Evolutionary conservation across 2,797 vertebrate genomes (phyloP), one percentile per base, ranked within the genome.

Genomic region (Scyliorhinus canicula): DNA sequence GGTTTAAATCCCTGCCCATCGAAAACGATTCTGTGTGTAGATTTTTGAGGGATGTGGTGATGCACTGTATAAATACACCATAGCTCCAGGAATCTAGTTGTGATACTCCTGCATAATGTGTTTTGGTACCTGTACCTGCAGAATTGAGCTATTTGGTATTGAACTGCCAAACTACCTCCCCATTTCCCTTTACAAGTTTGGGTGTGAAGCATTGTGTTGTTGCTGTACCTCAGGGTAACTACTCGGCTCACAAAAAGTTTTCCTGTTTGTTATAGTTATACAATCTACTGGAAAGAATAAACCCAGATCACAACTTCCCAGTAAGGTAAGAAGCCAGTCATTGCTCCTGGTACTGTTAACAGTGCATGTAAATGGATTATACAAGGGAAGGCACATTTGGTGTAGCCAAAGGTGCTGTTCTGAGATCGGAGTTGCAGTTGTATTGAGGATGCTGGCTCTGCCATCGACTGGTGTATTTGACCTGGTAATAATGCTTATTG

Each of bases 251-350:
- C 60, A 63, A 21, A 35, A 40, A 9, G 7, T 24, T 44, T 65
- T 63, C n/a, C 21, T 91, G 7, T 91, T 91, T 60, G 24, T 69
- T 96, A 0, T 95, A 99, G 99, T 97, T 99, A 8, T 99, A 99
- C 97, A 99, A 98, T 96, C 98, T 99, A 40, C 96, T 99, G 96
- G 99, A 99, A 97, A 98, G 99, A 97, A 99, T 99, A 97, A 99
- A 99, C 95, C 99, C 99, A 44, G 99, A 99, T 96, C 99, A 99
- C 96, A 99, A 99, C 96, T 99, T 99, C 95, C 99, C 99, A 16
- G 99, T 99, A 50, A 99, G 99, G 99, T 99, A 97, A 96, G 97
- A 95, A 94, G 16, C 3, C 21, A 91, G 63, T n/a, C 24, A 21
- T 91, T 63, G n/a, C 60, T 44, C 31, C n/a, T 65, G 35, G n/a